These are phyloP conservation scores for Agrotis clavis DNA, from an alignment of 2,888 invertebrate species.

Conservation along the genomic window DNA sequence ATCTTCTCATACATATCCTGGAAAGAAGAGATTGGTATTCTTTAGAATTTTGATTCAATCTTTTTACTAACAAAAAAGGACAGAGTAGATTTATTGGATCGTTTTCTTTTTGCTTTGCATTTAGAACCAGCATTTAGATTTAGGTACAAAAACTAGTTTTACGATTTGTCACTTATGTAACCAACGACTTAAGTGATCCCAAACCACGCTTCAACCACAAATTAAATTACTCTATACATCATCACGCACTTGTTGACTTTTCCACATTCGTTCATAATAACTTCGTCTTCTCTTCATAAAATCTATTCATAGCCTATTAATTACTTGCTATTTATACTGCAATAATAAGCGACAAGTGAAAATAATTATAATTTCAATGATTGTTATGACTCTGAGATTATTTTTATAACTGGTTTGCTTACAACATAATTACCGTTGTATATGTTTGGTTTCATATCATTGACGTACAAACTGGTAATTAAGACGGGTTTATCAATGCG, in stretches of 20 bases:
- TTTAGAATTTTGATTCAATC: conserved; percentile 13
- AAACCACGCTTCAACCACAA: conserved; percentile 9
- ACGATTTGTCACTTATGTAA: not conserved
- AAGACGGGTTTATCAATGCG: conserved; percentile 69
- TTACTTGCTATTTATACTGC: conserved; percentile 44
- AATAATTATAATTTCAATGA: conserved; percentile 50
- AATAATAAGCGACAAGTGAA: conserved; percentile 42
- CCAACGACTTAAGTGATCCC: not conserved
- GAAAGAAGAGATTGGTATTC: conserved; percentile 62
- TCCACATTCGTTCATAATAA: conserved; percentile 15
- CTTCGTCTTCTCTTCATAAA: conserved; percentile 24
- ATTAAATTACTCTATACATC: conserved; percentile 21
- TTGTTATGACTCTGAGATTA: conserved; percentile 36
- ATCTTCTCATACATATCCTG: conserved; percentile 99
- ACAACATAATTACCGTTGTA: conserved; percentile 52
- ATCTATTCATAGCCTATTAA: conserved; percentile 49
- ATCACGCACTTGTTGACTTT: conserved; percentile 22
- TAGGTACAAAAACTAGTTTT: not conserved
- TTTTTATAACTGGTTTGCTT: conserved; percentile 56
- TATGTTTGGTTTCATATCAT: conserved; percentile 58
- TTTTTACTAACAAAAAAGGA: not conserved
- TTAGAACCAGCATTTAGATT: not conserved
- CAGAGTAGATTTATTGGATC: not conserved
- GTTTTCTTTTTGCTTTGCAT: not conserved
- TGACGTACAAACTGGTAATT: conserved; percentile 71